Evolutionary conservation across 1,140 invertebrate genomes (phyloP).

Genomic region (Coptotermes formosanus): DNA sequence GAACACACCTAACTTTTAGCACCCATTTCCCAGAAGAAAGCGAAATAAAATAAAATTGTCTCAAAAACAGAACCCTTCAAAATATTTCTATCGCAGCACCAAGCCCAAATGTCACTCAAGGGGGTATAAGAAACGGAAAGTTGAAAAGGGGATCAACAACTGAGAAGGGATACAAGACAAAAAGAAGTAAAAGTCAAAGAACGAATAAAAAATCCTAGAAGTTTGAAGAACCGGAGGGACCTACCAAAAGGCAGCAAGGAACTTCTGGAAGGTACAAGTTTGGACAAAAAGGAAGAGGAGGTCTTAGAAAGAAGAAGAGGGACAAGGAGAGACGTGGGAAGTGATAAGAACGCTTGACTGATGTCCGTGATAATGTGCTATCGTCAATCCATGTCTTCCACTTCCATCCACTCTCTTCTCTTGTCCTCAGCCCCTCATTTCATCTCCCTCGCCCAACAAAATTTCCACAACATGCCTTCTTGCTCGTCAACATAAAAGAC

Average conservation of each 20-base stretch:
- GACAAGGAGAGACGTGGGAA: conserved; percentile 35
- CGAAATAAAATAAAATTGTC: background rate
- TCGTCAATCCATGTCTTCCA: conserved; percentile 50
- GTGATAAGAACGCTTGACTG: conserved; percentile 49
- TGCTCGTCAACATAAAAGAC: background rate
- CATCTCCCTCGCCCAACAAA: background rate
- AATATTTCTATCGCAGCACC: background rate
- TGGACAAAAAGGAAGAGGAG: background rate
- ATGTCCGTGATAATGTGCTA: conserved; percentile 49
- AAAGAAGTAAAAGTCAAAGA: conserved; percentile 10
- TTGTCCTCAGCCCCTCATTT: conserved; percentile 11
- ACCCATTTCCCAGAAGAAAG: conserved; percentile 19
- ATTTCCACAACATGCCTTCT: background rate
- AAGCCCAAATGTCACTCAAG: conserved; percentile 23
- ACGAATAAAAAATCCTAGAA: conserved; percentile 18
- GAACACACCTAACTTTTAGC: conserved; percentile 24
- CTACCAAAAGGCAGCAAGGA: background rate
- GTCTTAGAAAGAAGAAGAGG: conserved; percentile 9
- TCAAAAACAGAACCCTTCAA: conserved; percentile 20
- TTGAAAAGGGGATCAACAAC: background rate
- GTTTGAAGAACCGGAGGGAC: conserved; percentile 20
- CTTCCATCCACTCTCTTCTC: conserved; percentile 38
- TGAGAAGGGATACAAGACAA: conserved; percentile 18
- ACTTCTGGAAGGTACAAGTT: background rate
- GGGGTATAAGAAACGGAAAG: conserved; percentile 11